Base-by-base conservation (phyloP, 2,797 vertebrate genomes). In the Masticophis lateralis region DNA sequence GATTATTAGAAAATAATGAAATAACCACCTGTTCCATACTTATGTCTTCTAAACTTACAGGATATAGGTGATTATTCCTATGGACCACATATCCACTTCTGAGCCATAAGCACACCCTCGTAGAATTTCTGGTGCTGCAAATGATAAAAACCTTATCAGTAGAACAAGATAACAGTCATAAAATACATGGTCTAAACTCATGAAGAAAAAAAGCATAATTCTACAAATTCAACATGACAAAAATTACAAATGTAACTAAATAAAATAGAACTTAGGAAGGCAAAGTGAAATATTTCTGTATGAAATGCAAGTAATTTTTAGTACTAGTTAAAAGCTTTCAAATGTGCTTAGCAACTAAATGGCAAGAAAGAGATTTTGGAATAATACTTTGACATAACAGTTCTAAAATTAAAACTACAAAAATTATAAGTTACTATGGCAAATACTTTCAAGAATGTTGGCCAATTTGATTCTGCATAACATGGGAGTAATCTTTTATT, bases 61-160 rank as follows among this genome's bases (percentile, higher is more conserved):
- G 96, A 99, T 99, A 91, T 99, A 99, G 92, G 98, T 98, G 95
- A 99, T 98, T 94, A 99, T 98, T 92, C 98, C 98, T 94, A 99
- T 97, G 90, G 98, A 99, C 98, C 98, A 99, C 98, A 99, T 98
- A 96, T 99, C 98, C 95, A 99, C 98, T 94, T 98, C 98, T 37
- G 98, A 98, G 69, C 98, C 98, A 0, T 99, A 98, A 74, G 98
- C 98, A 95, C 98, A 98, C 91, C 98, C 98, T 57, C 98, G 97
- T 86, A 99, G 97, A 95, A 99, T 98, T 97, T 99, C 98, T 88
- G 98, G 98, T 95, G 98, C 98, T 99, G 97, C 90, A 95, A 92
- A 95, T n/a, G 92, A 95, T 22, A 94, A 94, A 95, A 95, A 74
- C 69, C 69, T 57, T 89, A 27, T 95, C 94, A 96, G 13, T 96